These are phyloP conservation scores for Synaphobranchus kaupii DNA, from an alignment of 2,797 vertebrate genomes.

Conservation along the genomic window DNA sequence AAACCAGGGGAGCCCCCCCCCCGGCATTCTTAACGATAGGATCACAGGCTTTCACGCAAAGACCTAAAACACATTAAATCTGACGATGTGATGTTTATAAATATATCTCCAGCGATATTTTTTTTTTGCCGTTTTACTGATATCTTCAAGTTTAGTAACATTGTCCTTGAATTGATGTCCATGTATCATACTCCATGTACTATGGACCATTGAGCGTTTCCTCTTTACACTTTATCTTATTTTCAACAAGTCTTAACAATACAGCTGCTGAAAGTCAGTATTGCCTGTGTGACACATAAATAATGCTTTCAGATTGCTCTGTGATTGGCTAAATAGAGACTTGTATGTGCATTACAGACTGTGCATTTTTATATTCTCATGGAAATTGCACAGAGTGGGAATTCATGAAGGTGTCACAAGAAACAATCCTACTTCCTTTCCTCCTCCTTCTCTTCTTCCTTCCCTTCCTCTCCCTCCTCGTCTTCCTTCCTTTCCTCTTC, in stretches of 20 bases:
- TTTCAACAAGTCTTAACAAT: background rate
- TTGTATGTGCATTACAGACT: background rate
- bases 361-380: background rate
- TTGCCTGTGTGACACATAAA: background rate
- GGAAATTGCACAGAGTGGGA: background rate
- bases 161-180: background rate
- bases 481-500: background rate
- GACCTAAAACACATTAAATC: background rate
- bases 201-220: background rate
- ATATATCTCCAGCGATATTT: background rate
- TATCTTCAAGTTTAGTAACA: background rate
- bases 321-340: background rate
- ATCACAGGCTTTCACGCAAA: background rate
- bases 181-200: background rate
- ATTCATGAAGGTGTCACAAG: background rate
- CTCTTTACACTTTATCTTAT: background rate
- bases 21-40: too few species aligned
- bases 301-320: background rate
- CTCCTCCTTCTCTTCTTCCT: background rate
- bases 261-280: background rate
- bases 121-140: background rate
- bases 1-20: too few species aligned
- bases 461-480: background rate
- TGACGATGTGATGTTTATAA: background rate
- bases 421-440: conserved; percentile 17